phyloP scores from a whole-genome alignment of 2,113 vertebrate species.

The Cebus imitator region DNA sequence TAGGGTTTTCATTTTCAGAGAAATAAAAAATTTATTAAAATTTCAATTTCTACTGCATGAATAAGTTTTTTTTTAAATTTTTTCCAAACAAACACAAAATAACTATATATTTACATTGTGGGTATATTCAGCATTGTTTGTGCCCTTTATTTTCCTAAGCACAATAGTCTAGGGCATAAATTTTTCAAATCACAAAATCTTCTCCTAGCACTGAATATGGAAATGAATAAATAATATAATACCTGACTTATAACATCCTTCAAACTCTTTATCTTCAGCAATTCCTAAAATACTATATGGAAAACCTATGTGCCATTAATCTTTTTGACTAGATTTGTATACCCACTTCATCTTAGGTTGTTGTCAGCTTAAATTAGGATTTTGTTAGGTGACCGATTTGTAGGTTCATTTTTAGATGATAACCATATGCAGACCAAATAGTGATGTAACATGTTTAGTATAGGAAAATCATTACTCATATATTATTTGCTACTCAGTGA shows the following conservation, averaged over 20 bases:
- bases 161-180: neutral
- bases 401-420: constrained; percentile 13
- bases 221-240: neutral
- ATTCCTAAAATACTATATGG: neutral
- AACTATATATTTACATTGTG: neutral
- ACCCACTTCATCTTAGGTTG: neutral
- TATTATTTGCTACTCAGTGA: neutral
- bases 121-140: neutral
- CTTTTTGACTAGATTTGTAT: neutral
- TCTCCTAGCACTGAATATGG: neutral
- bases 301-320: neutral
- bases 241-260: neutral
- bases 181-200: neutral
- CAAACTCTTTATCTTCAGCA: neutral
- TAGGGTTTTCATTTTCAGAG: neutral
- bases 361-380: neutral
- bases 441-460: neutral
- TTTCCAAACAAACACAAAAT: neutral
- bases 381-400: neutral
- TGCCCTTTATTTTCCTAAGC: neutral
- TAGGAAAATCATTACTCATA: neutral
- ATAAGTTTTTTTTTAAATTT: neutral
- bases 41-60: neutral
- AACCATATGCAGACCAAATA: neutral
- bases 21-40: neutral